These are phyloP conservation scores for Sardinella longiceps DNA, from an alignment of 2,797 vertebrate genomes.

Conservation along the genomic window DNA sequence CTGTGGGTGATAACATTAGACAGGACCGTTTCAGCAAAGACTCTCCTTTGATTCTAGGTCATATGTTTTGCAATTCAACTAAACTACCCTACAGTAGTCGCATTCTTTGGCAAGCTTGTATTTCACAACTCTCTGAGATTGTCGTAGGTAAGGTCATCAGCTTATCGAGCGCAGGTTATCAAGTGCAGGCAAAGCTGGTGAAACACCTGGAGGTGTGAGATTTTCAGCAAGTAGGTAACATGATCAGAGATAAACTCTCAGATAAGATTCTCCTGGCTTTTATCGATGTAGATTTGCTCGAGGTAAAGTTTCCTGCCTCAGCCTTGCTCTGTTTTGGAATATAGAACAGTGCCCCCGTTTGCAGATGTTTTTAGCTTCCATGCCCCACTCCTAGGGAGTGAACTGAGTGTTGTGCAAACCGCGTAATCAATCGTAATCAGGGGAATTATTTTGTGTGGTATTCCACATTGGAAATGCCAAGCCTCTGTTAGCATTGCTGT, in stretches of 20 bases:
- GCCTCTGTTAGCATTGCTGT: not conserved
- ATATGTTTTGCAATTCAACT: conserved; percentile 6
- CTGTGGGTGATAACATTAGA: not conserved
- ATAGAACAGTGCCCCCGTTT: not conserved
- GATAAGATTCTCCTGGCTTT: not conserved
- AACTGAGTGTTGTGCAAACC: not conserved
- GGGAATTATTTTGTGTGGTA: not conserved
- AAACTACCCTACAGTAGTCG: not conserved
- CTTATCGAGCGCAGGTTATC: not conserved
- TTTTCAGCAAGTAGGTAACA: not conserved
- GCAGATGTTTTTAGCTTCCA: not conserved
- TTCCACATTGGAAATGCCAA: not conserved
- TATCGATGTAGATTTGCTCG: not conserved
- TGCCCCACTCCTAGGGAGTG: not conserved
- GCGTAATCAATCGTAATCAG: not conserved
- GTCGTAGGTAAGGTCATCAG: not conserved
- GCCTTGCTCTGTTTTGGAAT: not conserved
- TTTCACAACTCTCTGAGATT: not conserved
- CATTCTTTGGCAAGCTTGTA: not conserved
- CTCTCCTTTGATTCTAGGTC: not conserved
- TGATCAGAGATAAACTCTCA: not conserved
- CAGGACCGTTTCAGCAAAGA: not conserved
- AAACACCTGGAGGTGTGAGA: not conserved
- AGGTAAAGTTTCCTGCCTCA: not conserved
- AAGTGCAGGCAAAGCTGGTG: not conserved